Conservation (phyloP, 2,797 vertebrate species). For the Takifugu rubripes region DNA sequence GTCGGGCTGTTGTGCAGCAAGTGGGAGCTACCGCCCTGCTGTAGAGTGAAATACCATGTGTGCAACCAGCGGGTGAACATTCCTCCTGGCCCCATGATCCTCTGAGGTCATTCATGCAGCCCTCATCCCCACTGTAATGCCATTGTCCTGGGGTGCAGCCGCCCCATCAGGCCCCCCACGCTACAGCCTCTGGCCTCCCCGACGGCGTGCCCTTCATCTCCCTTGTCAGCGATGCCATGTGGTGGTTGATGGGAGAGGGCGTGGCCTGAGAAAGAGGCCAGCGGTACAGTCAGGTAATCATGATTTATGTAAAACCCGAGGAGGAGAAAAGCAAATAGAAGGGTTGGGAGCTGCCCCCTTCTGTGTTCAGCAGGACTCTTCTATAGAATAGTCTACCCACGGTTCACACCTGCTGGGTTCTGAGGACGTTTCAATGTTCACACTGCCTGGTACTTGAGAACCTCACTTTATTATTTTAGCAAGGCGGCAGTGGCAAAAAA, state of each 20-base stretch:
- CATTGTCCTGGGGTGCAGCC: conserved; percentile 66
- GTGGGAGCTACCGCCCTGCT: conserved; percentile 61
- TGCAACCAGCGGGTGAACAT: conserved; percentile 86
- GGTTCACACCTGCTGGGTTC: conserved; percentile 36
- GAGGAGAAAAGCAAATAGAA: conserved; percentile 6
- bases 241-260: conserved; percentile 28
- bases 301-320: not conserved
- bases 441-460: conserved; percentile 8
- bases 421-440: conserved; percentile 8
- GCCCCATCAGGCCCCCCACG: conserved; percentile 57
- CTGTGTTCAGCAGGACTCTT: conserved; percentile 5
- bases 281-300: conserved; percentile 7
- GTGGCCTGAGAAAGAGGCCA: conserved; percentile 14
- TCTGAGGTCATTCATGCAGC: conserved; percentile 76
- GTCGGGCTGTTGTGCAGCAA: conserved; percentile 48
- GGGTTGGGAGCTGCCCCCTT: conserved; percentile 2
- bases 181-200: conserved; percentile 63
- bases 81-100: conserved; percentile 82
- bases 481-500: not conserved
- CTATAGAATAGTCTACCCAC: conserved; percentile 12
- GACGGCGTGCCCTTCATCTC: conserved; percentile 65
- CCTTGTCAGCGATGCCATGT: conserved; percentile 50
- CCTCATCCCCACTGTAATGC: conserved; percentile 74
- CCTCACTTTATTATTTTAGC: conserved; percentile 7
- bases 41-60: conserved; percentile 87